phyloP scores from a whole-genome alignment of 2,888 invertebrate species.

The Agrenia bidenticulata region DNA sequence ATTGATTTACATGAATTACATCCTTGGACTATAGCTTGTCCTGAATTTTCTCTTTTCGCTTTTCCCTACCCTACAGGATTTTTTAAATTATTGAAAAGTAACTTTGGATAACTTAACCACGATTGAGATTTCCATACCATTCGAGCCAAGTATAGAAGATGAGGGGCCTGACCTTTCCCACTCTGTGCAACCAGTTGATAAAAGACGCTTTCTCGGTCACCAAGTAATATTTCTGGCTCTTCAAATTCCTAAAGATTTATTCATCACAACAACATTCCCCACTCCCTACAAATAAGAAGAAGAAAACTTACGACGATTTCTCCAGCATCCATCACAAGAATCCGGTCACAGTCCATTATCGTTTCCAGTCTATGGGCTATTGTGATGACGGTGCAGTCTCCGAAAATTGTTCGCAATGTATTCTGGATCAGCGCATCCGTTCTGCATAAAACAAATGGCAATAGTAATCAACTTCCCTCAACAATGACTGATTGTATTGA shows the following conservation, averaged over 20 bases:
- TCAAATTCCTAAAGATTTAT: conserved; percentile 39
- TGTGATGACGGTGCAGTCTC: conserved; percentile 80
- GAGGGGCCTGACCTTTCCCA: conserved; percentile 36
- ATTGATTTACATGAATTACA: too few species aligned
- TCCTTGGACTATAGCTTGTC: too few species aligned
- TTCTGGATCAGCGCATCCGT: conserved; percentile 82
- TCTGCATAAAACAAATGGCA: conserved; percentile 56
- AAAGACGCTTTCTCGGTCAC: conserved; percentile 28
- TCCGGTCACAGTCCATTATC: conserved; percentile 87
- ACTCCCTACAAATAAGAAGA: too few species aligned
- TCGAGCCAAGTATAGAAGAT: neutral
- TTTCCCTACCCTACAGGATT: too few species aligned
- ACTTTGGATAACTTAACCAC: too few species aligned
- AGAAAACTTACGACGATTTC: conserved; percentile 59
- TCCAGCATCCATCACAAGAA: conserved; percentile 83
- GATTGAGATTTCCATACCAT: too few species aligned
- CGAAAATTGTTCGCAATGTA: conserved; percentile 76
- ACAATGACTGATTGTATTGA: neutral
- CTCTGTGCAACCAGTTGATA: conserved; percentile 42
- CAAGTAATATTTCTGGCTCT: conserved; percentile 37
- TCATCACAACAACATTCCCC: neutral
- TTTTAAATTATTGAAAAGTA: too few species aligned
- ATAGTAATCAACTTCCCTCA: neutral
- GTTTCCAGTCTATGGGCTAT: conserved; percentile 90
- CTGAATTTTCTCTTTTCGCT: too few species aligned